Conservation (phyloP, 2,888 invertebrate genomes). For the Ophion ventricosus region DNA sequence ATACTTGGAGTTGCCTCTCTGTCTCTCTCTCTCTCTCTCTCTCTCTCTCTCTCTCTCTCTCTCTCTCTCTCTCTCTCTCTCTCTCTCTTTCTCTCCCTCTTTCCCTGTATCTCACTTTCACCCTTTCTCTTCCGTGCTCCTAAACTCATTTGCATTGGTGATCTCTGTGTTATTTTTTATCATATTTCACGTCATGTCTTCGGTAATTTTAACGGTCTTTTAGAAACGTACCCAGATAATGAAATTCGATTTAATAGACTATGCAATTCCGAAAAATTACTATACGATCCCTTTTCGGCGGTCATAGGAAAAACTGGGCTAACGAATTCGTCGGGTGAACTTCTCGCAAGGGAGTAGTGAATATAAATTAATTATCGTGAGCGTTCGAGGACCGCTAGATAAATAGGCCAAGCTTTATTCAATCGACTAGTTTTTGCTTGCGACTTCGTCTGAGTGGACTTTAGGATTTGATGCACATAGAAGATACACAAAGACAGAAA, state of each 20-base stretch:
- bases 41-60: not conserved
- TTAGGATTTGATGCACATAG: too few species aligned
- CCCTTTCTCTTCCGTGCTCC: not conserved
- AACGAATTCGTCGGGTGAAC: not conserved
- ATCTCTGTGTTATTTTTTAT: not conserved
- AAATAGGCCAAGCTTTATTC: not conserved
- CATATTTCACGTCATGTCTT: not conserved
- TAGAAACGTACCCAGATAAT: not conserved
- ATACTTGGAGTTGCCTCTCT: not conserved
- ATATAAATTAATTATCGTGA: not conserved
- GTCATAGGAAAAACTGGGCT: not conserved
- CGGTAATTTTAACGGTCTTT: not conserved
- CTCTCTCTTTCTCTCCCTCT: not conserved
- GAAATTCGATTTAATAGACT: not conserved
- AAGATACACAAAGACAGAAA: too few species aligned
- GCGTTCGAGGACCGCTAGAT: too few species aligned
- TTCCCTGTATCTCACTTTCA: not conserved
- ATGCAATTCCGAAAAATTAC: not conserved
- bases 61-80: not conserved
- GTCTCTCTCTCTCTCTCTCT: not conserved
- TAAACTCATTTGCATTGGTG: conserved; percentile 3
- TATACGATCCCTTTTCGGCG: not conserved
- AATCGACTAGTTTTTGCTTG: too few species aligned
- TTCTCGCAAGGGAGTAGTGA: not conserved
- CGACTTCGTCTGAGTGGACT: too few species aligned